These are phyloP conservation scores for Lepus oiostolus DNA, from an alignment of 2,797 vertebrate genomes.

Conservation along the genomic window DNA sequence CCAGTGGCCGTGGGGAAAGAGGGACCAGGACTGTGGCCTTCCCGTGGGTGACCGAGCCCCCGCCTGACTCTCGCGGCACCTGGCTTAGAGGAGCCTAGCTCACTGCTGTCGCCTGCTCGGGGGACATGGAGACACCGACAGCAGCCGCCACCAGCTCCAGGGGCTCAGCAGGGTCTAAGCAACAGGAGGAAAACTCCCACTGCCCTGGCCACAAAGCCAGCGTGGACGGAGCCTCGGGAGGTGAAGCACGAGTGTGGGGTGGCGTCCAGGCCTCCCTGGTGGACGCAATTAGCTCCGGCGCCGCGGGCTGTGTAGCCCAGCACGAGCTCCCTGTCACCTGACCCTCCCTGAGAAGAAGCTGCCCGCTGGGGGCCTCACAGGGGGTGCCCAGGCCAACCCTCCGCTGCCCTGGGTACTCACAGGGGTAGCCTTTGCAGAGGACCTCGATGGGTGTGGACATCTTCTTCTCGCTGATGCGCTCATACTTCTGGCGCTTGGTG, in stretches of 20 bases:
- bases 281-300: accelerated
- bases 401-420: conserved; percentile 89
- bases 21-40: accelerated
- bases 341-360: background rate
- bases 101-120: background rate
- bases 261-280: background rate
- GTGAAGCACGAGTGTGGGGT: background rate
- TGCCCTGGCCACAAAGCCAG: background rate
- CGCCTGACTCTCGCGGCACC: accelerated
- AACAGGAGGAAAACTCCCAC: background rate
- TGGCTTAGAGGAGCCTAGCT: accelerated
- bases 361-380: too few species aligned
- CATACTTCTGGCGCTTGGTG: conserved; percentile 98
- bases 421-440: conserved; percentile 98
- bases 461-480: conserved; percentile 98
- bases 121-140: background rate
- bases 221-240: background rate
- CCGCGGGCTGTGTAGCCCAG: background rate
- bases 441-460: conserved; percentile 98
- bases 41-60: accelerated
- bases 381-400: background rate
- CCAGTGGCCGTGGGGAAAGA: too few species aligned
- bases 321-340: accelerated
- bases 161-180: background rate
- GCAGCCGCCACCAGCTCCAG: background rate